A percentile compares a stretch with the other conserved stretches of the same genome.
Conservation (phyloP, 2,113 vertebrate species). For the Platysternon megacephalum region DNA sequence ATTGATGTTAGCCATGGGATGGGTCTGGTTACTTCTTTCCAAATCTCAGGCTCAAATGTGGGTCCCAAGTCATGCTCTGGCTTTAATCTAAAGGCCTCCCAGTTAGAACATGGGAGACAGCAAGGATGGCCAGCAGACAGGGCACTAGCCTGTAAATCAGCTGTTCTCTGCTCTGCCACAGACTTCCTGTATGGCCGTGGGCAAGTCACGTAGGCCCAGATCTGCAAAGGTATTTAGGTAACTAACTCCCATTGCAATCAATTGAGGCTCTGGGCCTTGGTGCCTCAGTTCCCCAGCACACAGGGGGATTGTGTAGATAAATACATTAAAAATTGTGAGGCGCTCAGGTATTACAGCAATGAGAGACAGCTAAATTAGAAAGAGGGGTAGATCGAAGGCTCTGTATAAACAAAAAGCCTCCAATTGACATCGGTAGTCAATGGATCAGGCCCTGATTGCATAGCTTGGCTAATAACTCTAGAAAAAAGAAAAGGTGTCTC, state of each 20-base stretch:
- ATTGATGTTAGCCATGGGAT: background rate
- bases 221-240: background rate
- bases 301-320: rapidly evolving
- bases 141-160: too few relatives aligned
- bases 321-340: background rate
- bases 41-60: background rate
- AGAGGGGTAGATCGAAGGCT: background rate
- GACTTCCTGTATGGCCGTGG: background rate
- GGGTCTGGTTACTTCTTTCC: background rate
- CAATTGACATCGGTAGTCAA: background rate
- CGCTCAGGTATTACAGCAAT: background rate
- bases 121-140: background rate
- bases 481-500: background rate
- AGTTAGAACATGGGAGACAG: background rate
- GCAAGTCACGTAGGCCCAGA: background rate
- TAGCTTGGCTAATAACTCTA: background rate
- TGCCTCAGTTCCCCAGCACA: background rate
- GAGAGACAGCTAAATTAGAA: rapidly evolving
- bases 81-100: background rate
- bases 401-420: background rate
- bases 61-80: rapidly evolving
- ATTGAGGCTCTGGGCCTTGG: background rate
- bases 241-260: background rate
- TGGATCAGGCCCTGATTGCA: background rate
- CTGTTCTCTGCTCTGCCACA: background rate